phyloP scores from a whole-genome alignment of 2,797 vertebrate species.

The Hirundo rustica region DNA sequence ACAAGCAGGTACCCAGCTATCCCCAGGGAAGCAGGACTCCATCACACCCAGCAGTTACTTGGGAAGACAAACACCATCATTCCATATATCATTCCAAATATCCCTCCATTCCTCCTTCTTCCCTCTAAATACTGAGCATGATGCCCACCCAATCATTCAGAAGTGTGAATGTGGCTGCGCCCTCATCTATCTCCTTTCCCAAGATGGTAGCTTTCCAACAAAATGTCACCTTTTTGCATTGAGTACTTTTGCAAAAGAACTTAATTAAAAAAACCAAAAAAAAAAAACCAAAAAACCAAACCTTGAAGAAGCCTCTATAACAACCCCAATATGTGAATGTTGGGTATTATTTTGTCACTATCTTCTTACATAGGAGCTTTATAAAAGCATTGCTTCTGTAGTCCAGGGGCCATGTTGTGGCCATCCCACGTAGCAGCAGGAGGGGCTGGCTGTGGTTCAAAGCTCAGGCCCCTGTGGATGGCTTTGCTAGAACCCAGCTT shows the following conservation, averaged over 20 bases:
- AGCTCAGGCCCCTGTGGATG: background rate
- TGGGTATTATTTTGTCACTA: background rate
- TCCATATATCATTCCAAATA: background rate
- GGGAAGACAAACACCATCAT: background rate
- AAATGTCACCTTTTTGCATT: background rate
- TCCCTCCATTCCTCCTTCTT: background rate
- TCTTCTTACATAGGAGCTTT: background rate
- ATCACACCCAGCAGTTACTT: background rate
- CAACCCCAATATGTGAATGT: background rate
- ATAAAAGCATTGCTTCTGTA: background rate
- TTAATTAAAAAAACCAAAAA: background rate
- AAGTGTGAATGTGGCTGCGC: background rate
- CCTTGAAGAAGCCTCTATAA: background rate
- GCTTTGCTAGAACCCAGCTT: background rate
- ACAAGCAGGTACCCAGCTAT: background rate
- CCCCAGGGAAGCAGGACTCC: background rate
- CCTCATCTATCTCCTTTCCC: background rate
- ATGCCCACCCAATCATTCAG: background rate
- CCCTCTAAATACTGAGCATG: background rate
- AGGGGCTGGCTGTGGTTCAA: background rate
- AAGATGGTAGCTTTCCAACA: background rate
- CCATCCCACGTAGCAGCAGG: fast-evolving
- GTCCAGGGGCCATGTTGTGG: background rate
- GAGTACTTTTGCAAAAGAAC: background rate
- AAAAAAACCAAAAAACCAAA: background rate